phyloP scores from a whole-genome alignment of 2,888 invertebrate species.

The Caenorhabditis plicata region DNA sequence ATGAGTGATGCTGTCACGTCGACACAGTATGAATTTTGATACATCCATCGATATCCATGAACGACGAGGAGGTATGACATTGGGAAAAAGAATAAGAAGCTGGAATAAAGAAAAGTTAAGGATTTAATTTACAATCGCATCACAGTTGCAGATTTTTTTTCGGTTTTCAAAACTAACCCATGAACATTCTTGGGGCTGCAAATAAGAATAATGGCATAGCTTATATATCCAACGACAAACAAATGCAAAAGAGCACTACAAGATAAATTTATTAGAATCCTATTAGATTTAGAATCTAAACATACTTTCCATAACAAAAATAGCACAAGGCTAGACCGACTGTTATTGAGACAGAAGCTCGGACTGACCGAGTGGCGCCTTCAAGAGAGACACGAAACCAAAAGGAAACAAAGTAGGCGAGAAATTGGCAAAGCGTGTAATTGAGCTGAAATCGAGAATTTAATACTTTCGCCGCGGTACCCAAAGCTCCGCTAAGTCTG shows the following conservation, averaged over 20 bases:
- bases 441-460: conserved; percentile 43
- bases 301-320: conserved; percentile 54
- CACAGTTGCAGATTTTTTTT: too few relatives aligned
- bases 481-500: too few relatives aligned
- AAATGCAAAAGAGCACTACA: conserved; percentile 58
- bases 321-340: conserved; percentile 35
- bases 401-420: conserved; percentile 38
- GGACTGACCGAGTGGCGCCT: conserved; percentile 7
- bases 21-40: conserved; percentile 82
- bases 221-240: conserved; percentile 45
- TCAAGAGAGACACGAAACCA: conserved; percentile 33
- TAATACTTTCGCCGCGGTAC: too few relatives aligned
- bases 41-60: conserved; percentile 81
- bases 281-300: neutral
- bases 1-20: conserved; percentile 78
- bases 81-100: conserved; percentile 78
- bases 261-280: neutral
- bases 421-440: conserved; percentile 45
- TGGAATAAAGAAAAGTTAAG: neutral
- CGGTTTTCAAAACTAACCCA: conserved; percentile 27
- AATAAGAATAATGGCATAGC: conserved; percentile 49
- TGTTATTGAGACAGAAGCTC: neutral
- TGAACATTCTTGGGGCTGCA: conserved; percentile 52
- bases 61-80: conserved; percentile 83
- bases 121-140: too few relatives aligned